A percentile compares a stretch with the other conserved stretches of the same genome.
Conservation (phyloP, 2,888 invertebrate genomes). For the Tenthredo livida region DNA sequence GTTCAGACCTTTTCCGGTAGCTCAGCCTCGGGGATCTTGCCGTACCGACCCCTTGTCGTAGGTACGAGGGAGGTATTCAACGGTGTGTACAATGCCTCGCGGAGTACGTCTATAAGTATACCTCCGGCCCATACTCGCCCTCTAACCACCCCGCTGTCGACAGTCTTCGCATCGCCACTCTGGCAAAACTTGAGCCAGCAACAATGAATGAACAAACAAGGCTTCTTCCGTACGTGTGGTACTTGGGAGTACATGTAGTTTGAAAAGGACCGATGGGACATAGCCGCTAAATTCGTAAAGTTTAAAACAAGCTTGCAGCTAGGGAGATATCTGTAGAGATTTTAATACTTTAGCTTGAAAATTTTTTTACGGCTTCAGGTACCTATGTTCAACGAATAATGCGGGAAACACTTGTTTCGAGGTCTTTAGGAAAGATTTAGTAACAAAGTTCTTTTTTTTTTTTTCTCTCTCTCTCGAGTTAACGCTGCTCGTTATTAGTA, state of each 20-base stretch:
- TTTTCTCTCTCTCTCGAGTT: not conserved
- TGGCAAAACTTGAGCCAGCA: conserved; percentile 45
- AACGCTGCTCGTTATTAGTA: conserved; percentile 1
- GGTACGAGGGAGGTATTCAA: conserved; percentile 19
- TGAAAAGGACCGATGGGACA: conserved; percentile 46
- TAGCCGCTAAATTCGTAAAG: conserved; percentile 23
- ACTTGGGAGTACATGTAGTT: not conserved
- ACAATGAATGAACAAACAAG: conserved; percentile 51
- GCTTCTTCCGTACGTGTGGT: conserved; percentile 22
- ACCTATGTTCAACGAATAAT: not conserved
- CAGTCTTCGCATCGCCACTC: conserved; percentile 43
- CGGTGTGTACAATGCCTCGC: conserved; percentile 14
- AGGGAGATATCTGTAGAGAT: not conserved
- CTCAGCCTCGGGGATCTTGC: conserved; percentile 23
- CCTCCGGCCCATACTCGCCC: conserved; percentile 26
- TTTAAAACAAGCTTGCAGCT: conserved; percentile 3
- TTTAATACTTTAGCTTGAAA: not conserved
- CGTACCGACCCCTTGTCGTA: not conserved
- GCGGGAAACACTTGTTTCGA: not conserved
- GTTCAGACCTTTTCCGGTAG: conserved; percentile 28
- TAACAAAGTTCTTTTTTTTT: not conserved
- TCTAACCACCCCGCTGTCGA: conserved; percentile 10
- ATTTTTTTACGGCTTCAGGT: not conserved
- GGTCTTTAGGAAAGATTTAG: not conserved
- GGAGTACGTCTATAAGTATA: conserved; percentile 31